Evolutionary conservation across 2,888 invertebrate genomes (phyloP).

Genomic region (Timema podura): DNA sequence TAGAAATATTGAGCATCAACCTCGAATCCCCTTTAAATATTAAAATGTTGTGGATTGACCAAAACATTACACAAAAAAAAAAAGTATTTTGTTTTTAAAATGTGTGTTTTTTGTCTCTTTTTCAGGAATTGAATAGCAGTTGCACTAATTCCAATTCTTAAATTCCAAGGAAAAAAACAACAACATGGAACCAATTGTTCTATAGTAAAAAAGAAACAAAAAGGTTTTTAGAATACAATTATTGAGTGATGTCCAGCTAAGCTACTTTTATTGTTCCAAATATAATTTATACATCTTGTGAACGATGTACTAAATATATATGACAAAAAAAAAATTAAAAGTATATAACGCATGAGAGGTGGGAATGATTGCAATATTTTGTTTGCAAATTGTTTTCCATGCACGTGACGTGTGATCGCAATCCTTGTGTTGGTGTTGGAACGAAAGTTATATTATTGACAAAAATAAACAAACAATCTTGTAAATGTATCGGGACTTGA

Average conservation of each 20-base stretch:
- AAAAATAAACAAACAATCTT: slow-evolving; percentile 20
- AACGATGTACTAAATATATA: slow-evolving; percentile 15
- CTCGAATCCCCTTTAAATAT: slow-evolving; percentile 15
- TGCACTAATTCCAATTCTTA: slow-evolving; percentile 29
- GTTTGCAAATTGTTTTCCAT: slow-evolving; percentile 31
- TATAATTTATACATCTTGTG: slow-evolving; percentile 20
- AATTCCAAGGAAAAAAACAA: slow-evolving; percentile 26
- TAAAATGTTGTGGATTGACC: slow-evolving; percentile 30
- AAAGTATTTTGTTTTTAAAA: slow-evolving; percentile 25
- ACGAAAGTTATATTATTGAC: slow-evolving; percentile 29
- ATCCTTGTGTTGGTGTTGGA: slow-evolving; percentile 32
- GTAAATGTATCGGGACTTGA: slow-evolving; percentile 25
- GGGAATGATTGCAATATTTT: slow-evolving; percentile 25
- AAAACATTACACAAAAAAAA: slow-evolving; percentile 26
- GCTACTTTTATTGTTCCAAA: slow-evolving; percentile 27
- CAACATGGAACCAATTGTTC: slow-evolving; percentile 19
- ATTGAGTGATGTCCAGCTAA: slow-evolving; percentile 26
- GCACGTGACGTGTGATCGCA: slow-evolving; percentile 31
- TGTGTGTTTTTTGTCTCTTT: slow-evolving; percentile 29
- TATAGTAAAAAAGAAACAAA: slow-evolving; percentile 16
- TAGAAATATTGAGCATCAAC: slow-evolving; percentile 23
- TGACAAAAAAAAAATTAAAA: slow-evolving; percentile 10
- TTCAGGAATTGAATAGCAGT: slow-evolving; percentile 27
- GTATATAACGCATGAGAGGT: slow-evolving; percentile 21
- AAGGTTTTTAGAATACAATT: slow-evolving; percentile 28